phyloP scores from a whole-genome alignment of 1,140 invertebrate genomes.

The Drosophila funebris region DNA sequence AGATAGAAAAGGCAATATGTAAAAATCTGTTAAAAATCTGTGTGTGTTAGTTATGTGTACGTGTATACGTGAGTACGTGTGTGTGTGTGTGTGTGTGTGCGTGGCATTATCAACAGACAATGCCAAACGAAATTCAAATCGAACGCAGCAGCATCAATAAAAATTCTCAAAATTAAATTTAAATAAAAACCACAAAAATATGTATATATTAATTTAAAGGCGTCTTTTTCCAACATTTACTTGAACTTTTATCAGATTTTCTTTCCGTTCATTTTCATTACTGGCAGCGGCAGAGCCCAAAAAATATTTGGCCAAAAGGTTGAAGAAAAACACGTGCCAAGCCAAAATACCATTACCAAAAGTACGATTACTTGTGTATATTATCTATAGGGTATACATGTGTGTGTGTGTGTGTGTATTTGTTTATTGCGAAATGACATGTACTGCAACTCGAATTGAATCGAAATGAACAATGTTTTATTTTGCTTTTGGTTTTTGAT shows the following conservation, averaged over 20 bases:
- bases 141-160: constrained; percentile 80
- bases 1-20: constrained; percentile 45
- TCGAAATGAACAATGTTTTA: constrained; percentile 42
- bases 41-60: constrained; percentile 10
- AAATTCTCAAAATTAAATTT: constrained; percentile 40
- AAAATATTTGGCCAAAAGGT: constrained; percentile 46
- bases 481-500: constrained; percentile 31
- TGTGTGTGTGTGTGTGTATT: constrained; percentile 21
- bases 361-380: constrained; percentile 37
- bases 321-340: constrained; percentile 78
- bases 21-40: constrained; percentile 23
- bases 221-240: constrained; percentile 21
- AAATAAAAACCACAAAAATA: constrained; percentile 36
- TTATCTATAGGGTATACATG: constrained; percentile 4
- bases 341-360: constrained; percentile 72
- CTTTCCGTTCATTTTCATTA: constrained; percentile 33
- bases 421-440: constrained; percentile 57
- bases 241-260: constrained; percentile 20
- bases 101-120: constrained; percentile 74
- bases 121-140: constrained; percentile 80
- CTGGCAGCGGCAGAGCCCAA: constrained; percentile 55
- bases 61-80: constrained; percentile 6
- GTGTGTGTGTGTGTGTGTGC: constrained; percentile 21
- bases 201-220: constrained; percentile 2
- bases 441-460: constrained; percentile 56